phyloP scores from a whole-genome alignment of 2,888 invertebrate genomes.

The Fissipunctia ypsillon region DNA sequence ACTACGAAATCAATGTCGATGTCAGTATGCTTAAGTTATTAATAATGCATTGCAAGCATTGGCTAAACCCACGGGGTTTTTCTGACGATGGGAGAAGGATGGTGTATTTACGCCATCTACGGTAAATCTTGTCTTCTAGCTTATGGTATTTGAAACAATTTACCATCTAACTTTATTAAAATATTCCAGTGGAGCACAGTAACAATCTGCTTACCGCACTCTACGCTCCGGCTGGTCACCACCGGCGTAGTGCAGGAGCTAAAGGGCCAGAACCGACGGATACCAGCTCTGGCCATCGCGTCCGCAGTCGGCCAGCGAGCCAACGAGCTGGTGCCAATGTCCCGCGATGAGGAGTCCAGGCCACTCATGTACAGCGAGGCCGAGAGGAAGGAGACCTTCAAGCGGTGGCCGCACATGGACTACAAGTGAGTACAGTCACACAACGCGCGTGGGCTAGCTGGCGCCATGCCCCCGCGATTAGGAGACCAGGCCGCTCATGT shows the following conservation, averaged over 20 bases:
- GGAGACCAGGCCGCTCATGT: neutral
- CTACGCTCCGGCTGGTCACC: slow-evolving; percentile 94
- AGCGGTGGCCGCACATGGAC: slow-evolving; percentile 99
- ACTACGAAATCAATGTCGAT: neutral
- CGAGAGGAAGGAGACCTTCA: slow-evolving; percentile 96
- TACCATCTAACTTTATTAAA: neutral
- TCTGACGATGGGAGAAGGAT: neutral
- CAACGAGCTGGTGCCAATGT: slow-evolving; percentile 93
- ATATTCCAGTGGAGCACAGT: slow-evolving; percentile 96
- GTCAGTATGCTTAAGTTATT: neutral
- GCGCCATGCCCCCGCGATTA: neutral
- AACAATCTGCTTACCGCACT: slow-evolving; percentile 95
- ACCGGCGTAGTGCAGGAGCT: slow-evolving; percentile 95
- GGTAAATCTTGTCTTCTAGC: neutral
- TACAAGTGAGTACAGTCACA: slow-evolving; percentile 93
- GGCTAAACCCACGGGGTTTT: neutral
- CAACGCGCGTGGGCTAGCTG: neutral
- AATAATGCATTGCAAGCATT: neutral
- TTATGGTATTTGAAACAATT: neutral
- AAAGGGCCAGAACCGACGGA: slow-evolving; percentile 94
- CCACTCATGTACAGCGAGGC: slow-evolving; percentile 97
- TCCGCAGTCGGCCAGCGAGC: slow-evolving; percentile 97
- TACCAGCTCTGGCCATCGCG: slow-evolving; percentile 96
- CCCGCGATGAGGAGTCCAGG: slow-evolving; percentile 86
- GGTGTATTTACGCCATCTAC: neutral